Conservation (phyloP, 2,797 vertebrate species). For the Huso huso region DNA sequence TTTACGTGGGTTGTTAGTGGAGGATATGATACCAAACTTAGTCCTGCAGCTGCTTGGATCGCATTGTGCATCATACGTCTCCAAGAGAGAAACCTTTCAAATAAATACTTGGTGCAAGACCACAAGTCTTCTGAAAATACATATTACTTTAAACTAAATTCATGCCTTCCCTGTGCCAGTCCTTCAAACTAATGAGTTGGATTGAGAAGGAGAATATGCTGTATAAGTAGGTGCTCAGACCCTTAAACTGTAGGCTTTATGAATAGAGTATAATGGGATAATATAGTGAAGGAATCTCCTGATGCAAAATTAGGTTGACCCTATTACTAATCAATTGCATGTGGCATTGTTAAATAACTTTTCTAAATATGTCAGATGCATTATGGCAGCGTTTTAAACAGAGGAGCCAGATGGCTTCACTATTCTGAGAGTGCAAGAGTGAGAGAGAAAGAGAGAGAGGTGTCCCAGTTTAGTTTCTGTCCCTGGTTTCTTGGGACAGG, state of each 20-base stretch:
- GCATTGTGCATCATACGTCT: too few species aligned
- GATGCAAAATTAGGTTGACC: too few species aligned
- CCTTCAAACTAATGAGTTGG: too few species aligned
- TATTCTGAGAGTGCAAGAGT: background rate
- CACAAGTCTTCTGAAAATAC: background rate
- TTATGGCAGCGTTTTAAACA: background rate
- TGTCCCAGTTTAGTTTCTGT: constrained; percentile 7
- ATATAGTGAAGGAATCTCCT: too few species aligned
- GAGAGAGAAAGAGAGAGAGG: background rate
- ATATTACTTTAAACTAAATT: background rate
- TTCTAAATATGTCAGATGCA: background rate
- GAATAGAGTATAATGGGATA: background rate
- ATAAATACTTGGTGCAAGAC: too few species aligned
- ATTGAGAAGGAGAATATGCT: background rate
- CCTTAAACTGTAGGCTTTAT: background rate
- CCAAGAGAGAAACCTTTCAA: too few species aligned
- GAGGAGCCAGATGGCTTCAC: background rate
- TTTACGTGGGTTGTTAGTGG: too few species aligned
- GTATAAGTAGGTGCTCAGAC: too few species aligned
- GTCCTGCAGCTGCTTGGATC: too few species aligned
- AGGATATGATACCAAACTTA: too few species aligned
- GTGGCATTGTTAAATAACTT: constrained; percentile 1
- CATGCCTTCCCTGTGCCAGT: background rate
- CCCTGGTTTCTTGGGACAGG: constrained; percentile 15
- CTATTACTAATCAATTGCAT: background rate